Percentiles rank a stretch among this genome's conserved stretches.
phyloP scores from a whole-genome alignment of 2,797 vertebrate species.

The Pampus argenteus region DNA sequence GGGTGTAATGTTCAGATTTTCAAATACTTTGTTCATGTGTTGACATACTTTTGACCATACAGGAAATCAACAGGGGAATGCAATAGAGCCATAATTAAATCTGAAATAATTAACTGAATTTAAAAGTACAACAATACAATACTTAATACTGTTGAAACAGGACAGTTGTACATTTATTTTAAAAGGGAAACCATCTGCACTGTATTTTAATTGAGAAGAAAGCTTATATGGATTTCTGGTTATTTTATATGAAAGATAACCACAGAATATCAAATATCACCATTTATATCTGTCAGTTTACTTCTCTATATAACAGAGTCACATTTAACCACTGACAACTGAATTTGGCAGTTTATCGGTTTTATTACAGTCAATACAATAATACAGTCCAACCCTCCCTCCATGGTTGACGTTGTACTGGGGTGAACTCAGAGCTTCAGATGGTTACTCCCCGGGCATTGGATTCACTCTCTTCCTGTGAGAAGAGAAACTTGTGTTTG shows the following conservation, averaged over 20 bases:
- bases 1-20: no score
- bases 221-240: neutral
- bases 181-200: neutral
- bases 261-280: neutral
- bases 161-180: neutral
- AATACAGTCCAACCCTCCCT: neutral
- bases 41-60: no score
- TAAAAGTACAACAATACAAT: neutral
- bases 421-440: neutral
- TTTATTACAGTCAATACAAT: neutral
- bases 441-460: constrained; percentile 13
- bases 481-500: constrained; percentile 71
- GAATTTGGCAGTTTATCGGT: neutral
- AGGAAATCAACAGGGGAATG: neutral
- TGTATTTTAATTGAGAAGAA: no score
- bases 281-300: neutral
- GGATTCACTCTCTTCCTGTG: constrained; percentile 66
- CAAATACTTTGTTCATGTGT: no score
- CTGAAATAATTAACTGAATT: neutral
- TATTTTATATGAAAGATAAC: neutral
- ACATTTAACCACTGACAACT: neutral
- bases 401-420: neutral
- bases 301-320: neutral
- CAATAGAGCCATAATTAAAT: neutral
- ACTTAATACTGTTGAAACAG: no score